Percentiles rank a stretch among this genome's conserved stretches.
Conservation (phyloP, 2,888 invertebrate species). For the Orthosia gracilis region DNA sequence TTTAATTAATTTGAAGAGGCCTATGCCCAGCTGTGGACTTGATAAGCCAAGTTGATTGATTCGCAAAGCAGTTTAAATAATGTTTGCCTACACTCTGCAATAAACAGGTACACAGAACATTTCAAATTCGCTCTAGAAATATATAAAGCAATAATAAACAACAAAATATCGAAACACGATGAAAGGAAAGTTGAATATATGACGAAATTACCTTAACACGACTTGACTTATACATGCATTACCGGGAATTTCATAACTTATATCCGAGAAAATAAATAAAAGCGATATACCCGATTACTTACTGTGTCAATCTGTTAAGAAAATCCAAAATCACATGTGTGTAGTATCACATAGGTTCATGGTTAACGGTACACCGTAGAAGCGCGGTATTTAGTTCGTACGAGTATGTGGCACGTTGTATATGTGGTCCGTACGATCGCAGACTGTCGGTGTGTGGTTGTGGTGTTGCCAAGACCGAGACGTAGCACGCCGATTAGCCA, state of each 20-base stretch:
- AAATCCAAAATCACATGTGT: constrained; percentile 55
- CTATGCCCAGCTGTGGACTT: too few species aligned
- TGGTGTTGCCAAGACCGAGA: constrained; percentile 61
- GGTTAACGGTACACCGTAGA: constrained; percentile 62
- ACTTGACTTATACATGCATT: constrained; percentile 9
- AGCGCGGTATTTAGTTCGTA: constrained; percentile 45
- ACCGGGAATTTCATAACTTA: constrained; percentile 1
- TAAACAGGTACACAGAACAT: background rate
- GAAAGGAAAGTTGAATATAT: constrained; percentile 20
- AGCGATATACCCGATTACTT: constrained; percentile 34
- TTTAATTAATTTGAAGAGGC: background rate
- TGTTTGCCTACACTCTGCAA: background rate
- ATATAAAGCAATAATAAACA: background rate
- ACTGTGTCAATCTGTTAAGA: constrained; percentile 47
- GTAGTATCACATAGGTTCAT: constrained; percentile 47
- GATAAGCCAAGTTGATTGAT: background rate
- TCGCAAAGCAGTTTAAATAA: constrained; percentile 21
- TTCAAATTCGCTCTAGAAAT: constrained; percentile 16
- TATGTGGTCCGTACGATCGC: constrained; percentile 55
- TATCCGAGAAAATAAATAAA: background rate
- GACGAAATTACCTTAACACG: constrained; percentile 22
- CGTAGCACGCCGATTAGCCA: constrained; percentile 29
- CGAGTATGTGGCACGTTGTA: constrained; percentile 49
- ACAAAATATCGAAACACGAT: constrained; percentile 1
- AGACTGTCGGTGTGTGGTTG: constrained; percentile 42